Percentiles rank a stretch among this genome's conserved stretches.
phyloP scores from a whole-genome alignment of 2,113 vertebrate genomes.

The Lophochroa leadbeateri region DNA sequence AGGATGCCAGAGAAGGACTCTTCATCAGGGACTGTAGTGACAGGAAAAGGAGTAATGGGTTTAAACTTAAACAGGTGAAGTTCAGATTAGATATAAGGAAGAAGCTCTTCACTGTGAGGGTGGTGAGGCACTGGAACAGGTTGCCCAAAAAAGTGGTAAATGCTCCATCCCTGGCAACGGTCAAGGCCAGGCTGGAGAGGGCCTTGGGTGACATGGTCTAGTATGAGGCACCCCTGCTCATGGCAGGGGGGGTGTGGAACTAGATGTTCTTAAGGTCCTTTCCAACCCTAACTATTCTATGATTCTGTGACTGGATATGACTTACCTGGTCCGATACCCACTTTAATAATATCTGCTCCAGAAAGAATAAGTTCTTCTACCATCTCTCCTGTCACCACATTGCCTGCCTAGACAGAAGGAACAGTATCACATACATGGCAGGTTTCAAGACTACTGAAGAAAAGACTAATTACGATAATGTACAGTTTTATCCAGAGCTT shows the following conservation, averaged over 20 bases:
- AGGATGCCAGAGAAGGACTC: neutral
- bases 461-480: neutral
- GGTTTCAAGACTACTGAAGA: neutral
- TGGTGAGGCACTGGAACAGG: neutral
- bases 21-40: neutral
- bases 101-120: neutral
- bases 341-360: conserved; percentile 98
- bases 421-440: neutral
- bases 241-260: neutral
- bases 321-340: conserved; percentile 96
- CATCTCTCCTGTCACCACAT: conserved; percentile 99
- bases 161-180: neutral
- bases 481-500: neutral
- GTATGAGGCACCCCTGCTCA: neutral
- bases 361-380: conserved; percentile 97
- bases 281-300: neutral
- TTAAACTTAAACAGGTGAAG: neutral
- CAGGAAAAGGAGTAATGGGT: neutral
- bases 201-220: neutral
- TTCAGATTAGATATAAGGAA: neutral
- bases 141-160: neutral
- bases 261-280: neutral
- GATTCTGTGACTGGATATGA: neutral
- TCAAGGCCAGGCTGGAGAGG: neutral
- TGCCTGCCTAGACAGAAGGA: conserved; percentile 87